Conservation (phyloP, 2,888 invertebrate genomes). For the Epirrhoe alternata region DNA sequence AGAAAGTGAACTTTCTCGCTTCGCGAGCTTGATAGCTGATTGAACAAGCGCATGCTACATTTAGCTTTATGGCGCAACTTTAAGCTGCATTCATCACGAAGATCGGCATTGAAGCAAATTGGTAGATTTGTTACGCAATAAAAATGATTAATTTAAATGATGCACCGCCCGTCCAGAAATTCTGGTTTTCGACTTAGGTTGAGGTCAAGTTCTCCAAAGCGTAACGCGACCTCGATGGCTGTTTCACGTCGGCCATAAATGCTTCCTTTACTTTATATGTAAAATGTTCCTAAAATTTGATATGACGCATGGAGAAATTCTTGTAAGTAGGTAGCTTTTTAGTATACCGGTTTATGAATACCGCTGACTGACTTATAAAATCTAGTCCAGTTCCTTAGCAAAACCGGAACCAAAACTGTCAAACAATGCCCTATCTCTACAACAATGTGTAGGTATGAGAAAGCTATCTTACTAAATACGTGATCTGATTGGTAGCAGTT, state of each 20-base stretch:
- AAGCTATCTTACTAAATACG: slow-evolving; percentile 61
- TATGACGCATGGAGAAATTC: slow-evolving; percentile 21
- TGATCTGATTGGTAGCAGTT: slow-evolving; percentile 58
- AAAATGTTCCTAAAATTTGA: slow-evolving; percentile 9
- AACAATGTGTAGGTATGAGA: slow-evolving; percentile 52
- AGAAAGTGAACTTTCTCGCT: slow-evolving; percentile 77
- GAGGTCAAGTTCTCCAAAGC: slow-evolving; percentile 40
- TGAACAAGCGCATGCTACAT: slow-evolving; percentile 49
- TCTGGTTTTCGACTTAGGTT: slow-evolving; percentile 40
- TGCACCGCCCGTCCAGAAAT: slow-evolving; percentile 35
- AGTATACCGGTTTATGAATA: slow-evolving; percentile 21
- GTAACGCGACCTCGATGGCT: slow-evolving; percentile 35
- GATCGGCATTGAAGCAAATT: slow-evolving; percentile 31
- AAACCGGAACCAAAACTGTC: slow-evolving; percentile 40
- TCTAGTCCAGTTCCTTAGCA: slow-evolving; percentile 32
- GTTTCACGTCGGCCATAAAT: slow-evolving; percentile 18
- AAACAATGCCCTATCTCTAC: slow-evolving; percentile 31
- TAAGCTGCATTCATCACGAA: slow-evolving; percentile 39
- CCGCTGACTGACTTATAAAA: slow-evolving; percentile 30
- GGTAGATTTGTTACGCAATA: slow-evolving; percentile 38
- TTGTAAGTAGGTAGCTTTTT: slow-evolving; percentile 17
- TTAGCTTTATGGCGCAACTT: slow-evolving; percentile 36
- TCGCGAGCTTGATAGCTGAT: slow-evolving; percentile 49
- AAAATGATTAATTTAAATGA: slow-evolving; percentile 32
- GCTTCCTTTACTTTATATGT: slow-evolving; percentile 8